These are phyloP conservation scores for Chrysocyon brachyurus DNA, from an alignment of 2,797 vertebrate species.

Conservation along the genomic window DNA sequence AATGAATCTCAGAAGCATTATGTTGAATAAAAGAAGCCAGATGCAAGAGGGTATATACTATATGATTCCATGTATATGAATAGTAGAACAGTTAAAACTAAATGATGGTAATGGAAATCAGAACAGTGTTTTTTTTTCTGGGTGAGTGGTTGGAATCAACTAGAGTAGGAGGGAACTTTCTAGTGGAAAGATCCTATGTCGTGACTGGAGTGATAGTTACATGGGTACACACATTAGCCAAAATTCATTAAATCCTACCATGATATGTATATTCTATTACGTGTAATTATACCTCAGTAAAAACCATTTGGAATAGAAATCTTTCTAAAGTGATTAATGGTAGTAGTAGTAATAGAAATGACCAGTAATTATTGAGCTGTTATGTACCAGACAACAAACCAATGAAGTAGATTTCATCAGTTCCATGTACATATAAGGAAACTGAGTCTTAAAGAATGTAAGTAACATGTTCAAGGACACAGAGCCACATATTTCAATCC, in stretches of 20 bases:
- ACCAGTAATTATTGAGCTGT: not conserved
- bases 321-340: not conserved
- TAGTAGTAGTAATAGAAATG: not conserved
- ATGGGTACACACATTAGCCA: not conserved
- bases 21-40: slow-evolving; percentile 6
- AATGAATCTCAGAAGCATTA: not conserved
- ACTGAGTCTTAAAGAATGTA: not conserved
- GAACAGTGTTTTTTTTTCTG: not conserved
- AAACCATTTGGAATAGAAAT: not conserved
- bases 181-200: not conserved
- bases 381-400: not conserved
- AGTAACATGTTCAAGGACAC: not conserved
- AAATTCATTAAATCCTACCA: not conserved
- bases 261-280: not conserved
- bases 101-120: not conserved
- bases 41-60: not conserved
- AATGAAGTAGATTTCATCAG: not conserved
- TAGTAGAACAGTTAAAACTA: not conserved
- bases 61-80: not conserved
- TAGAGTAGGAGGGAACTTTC: not conserved
- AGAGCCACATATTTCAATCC: not conserved
- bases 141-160: not conserved
- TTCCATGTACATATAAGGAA: slow-evolving; percentile 22
- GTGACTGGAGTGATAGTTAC: not conserved
- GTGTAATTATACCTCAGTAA: not conserved